Conservation (phyloP, 2,113 vertebrate genomes). For the Stegastes partitus region DNA sequence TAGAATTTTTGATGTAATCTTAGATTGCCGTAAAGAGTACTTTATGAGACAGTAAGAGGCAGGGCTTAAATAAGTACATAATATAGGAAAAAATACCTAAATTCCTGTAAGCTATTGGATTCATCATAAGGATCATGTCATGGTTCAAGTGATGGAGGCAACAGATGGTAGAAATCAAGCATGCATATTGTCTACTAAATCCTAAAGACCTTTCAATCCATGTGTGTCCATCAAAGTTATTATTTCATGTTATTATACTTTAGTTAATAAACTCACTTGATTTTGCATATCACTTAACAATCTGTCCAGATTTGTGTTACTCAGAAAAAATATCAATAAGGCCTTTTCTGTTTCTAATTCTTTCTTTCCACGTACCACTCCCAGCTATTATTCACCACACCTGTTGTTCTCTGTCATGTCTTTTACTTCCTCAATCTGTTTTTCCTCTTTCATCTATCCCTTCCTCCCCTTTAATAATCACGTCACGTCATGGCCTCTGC, state of each 20-base stretch:
- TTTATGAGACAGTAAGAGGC: too few relatives aligned
- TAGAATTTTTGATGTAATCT: too few relatives aligned
- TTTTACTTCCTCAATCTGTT: neutral
- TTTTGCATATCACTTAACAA: neutral
- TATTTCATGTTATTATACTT: neutral
- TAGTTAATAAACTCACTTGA: neutral
- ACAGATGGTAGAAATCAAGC: too few relatives aligned
- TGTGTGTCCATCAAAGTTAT: too few relatives aligned
- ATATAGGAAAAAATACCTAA: too few relatives aligned
- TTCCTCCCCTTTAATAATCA: neutral
- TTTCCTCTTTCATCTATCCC: neutral
- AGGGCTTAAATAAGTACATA: too few relatives aligned
- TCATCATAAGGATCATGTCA: too few relatives aligned
- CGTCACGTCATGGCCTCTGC: neutral
- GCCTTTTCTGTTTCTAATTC: neutral
- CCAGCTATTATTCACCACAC: neutral
- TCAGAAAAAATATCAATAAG: neutral
- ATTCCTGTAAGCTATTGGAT: too few relatives aligned
- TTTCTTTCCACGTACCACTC: neutral
- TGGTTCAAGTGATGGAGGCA: too few relatives aligned
- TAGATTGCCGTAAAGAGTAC: too few relatives aligned
- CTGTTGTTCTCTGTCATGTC: constrained; percentile 13
- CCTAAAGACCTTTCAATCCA: too few relatives aligned
- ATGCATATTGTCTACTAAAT: too few relatives aligned
- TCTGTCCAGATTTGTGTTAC: neutral